These are phyloP conservation scores for Rotaria socialis DNA, from an alignment of 2,888 invertebrate species.

Conservation along the genomic window DNA sequence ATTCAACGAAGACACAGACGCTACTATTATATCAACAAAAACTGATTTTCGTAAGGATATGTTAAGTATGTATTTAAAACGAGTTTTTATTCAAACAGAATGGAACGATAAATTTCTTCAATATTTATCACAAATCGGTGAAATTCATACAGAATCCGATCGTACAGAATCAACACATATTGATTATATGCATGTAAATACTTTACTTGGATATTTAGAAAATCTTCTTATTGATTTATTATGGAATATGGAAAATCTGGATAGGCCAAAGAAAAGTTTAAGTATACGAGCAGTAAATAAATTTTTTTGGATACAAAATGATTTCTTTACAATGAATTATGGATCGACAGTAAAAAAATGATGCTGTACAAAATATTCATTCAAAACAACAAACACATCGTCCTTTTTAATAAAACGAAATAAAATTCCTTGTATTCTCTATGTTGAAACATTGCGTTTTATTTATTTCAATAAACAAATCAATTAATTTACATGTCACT, in stretches of 20 bases:
- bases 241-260: background rate
- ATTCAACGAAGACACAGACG: background rate
- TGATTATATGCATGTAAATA: background rate
- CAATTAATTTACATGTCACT: no score
- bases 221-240: background rate
- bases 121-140: slow-evolving; percentile 34
- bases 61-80: slow-evolving; percentile 34
- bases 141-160: background rate
- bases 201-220: background rate
- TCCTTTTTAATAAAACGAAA: background rate
- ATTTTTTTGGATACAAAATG: background rate
- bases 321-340: slow-evolving; percentile 2
- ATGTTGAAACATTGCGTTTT: no score
- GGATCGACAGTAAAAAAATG: background rate
- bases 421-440: background rate
- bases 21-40: background rate
- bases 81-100: slow-evolving; percentile 14
- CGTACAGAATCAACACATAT: background rate
- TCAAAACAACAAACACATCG: background rate
- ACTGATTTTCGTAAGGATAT: background rate
- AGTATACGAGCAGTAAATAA: background rate
- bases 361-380: background rate
- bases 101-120: slow-evolving; percentile 37
- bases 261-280: background rate
- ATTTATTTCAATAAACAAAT: no score